Evolutionary conservation across 2,888 invertebrate species (phyloP).

Genomic region (Buathra laborator): DNA sequence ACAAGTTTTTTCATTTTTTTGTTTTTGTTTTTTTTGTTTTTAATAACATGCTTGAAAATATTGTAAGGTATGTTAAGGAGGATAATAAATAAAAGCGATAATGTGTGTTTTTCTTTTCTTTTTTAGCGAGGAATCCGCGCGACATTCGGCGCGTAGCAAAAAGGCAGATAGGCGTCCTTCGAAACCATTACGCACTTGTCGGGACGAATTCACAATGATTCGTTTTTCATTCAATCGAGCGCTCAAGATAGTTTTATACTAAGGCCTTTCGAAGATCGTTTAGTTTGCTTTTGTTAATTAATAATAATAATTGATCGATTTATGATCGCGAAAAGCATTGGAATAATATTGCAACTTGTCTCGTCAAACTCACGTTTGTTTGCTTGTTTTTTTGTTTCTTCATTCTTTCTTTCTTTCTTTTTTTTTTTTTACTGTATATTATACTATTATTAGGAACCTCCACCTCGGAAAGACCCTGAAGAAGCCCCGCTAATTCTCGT

Average conservation of each 20-base stretch:
- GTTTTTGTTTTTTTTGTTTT: slow-evolving; percentile 19
- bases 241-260: slow-evolving; percentile 28
- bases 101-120: slow-evolving; percentile 15
- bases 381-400: slow-evolving; percentile 22
- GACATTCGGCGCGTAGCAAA: background rate
- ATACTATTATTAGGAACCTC: slow-evolving; percentile 68
- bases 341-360: slow-evolving; percentile 66
- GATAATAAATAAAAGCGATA: slow-evolving; percentile 65
- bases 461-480: slow-evolving; percentile 69
- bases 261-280: slow-evolving; percentile 67
- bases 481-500: slow-evolving; percentile 61
- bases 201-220: background rate
- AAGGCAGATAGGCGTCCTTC: slow-evolving; percentile 27
- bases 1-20: slow-evolving; percentile 39
- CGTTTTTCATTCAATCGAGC: slow-evolving; percentile 17
- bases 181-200: slow-evolving; percentile 14
- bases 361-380: slow-evolving; percentile 44
- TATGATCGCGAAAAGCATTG: slow-evolving; percentile 63
- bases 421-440: slow-evolving; percentile 43
- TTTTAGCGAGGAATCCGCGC: slow-evolving; percentile 24
- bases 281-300: slow-evolving; percentile 32
- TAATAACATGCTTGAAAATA: slow-evolving; percentile 66
- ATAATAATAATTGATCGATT: slow-evolving; percentile 40
- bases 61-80: slow-evolving; percentile 66
- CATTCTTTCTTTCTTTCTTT: slow-evolving; percentile 34